Evolutionary conservation across 1,140 invertebrate genomes (phyloP).

Genomic region (Drosophila serrata): DNA sequence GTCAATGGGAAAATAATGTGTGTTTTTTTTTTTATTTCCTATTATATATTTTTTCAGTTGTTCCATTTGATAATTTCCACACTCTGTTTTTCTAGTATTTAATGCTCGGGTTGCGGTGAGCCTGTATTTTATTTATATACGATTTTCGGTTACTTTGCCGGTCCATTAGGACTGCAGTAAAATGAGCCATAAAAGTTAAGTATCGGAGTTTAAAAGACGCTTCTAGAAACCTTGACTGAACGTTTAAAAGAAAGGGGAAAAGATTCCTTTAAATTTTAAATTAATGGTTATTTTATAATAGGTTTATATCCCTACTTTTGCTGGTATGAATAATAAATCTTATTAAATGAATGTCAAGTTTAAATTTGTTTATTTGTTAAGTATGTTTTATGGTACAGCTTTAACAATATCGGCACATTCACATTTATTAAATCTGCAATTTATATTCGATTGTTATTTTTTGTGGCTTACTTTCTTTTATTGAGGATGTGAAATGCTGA

Average conservation of each 20-base stretch:
- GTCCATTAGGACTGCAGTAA: conserved; percentile 10
- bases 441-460: conserved; percentile 38
- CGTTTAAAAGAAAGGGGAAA: too few relatives aligned
- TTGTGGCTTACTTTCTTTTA: background rate
- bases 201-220: background rate
- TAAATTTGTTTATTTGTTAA: too few relatives aligned
- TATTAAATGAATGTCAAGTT: background rate
- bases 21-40: conserved; percentile 26
- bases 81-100: conserved; percentile 14
- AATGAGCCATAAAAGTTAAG: background rate
- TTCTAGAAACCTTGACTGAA: too few relatives aligned
- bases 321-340: background rate
- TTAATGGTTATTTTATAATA: background rate
- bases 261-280: background rate
- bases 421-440: conserved; percentile 7
- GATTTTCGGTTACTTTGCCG: conserved; percentile 4
- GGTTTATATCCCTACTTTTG: background rate
- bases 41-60: background rate
- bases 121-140: conserved; percentile 14
- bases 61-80: conserved; percentile 14
- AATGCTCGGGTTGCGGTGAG: conserved; percentile 1
- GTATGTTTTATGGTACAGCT: too few relatives aligned
- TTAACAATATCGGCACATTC: too few relatives aligned
- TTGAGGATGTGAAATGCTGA: conserved; percentile 1
- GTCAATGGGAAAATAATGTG: conserved; percentile 39